Base-by-base conservation (phyloP, 2,888 invertebrate genomes). In the Apotomis betuletana region DNA sequence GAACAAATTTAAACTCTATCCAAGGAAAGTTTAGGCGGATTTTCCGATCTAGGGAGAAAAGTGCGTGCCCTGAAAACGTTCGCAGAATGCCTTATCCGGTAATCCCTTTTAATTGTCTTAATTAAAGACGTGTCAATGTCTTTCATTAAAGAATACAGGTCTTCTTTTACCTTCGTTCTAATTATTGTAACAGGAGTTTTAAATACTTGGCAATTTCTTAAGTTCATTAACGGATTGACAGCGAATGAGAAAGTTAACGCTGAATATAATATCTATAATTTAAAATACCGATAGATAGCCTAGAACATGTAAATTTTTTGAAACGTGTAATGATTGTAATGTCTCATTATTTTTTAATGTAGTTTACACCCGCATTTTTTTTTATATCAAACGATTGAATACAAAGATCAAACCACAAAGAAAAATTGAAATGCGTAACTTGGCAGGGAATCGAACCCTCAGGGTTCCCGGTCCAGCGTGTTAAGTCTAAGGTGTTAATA, bases 121-220 rank as follows among this genome's bases (percentile, higher is more conserved):
- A 72, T 72, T 72, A 72, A 72, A 72, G 72, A 72, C 68, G 67
- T 72, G 72, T 61, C 71, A 41, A 71, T 71, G 71, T 46, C 68
- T 67, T 54, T 72, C 63, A 68, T 68, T 68, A 58, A 63, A 72
- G 38, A 67, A 15, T 15, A 63, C 44, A 46, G 55, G 67, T 58
- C 57, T 62, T 58, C 59, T 60, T 62, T 52, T 63, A 46, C 13
- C 38, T 57, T 59, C 12, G 13, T 13, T 8, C 52, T n/a, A 58
- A 67, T 49, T 36, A 15, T 4, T 63, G 38, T 49, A n/a, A 55
- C 36, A 62, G 55, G 6, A 55, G 46, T 61, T 55, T 54, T 65
- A 12, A 65, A 44, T 46, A 44, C 44, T 64, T 55, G 44, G 27
- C 13, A 41, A 63, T 49, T 49, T 49, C 9, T 49, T 10, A 10